Evolutionary conservation across 2,888 invertebrate species (phyloP), one percentile per base, ranked within the genome.

Genomic region (Tribolium freemani): DNA sequence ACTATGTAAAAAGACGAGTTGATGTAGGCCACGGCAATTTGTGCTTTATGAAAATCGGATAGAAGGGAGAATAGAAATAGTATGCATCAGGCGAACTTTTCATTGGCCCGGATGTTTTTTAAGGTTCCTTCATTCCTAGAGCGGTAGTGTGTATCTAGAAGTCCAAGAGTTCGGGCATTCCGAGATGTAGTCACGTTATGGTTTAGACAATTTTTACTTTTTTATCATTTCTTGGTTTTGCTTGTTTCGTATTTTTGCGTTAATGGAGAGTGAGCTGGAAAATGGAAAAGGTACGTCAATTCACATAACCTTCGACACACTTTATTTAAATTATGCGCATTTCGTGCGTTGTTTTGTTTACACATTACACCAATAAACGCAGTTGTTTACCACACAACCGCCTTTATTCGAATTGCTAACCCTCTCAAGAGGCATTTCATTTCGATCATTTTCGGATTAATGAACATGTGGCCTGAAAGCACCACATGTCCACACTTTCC

Each of bases 101-200:
- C 81, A 84, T 84, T 84, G 84, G 84, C 81, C 82, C 82, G 80
- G 78, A 81, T 79, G 78, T 82, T 83, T 83, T 83, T 84, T 82
- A 83, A 83, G 83, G 82, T 83, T 82, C 80, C 80, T 81, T 79
- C 80, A 78, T 79, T 80, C 78, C 78, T 80, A 81, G 82, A 81
- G 81, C 81, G 79, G 77, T 82, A 83, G 83, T 82, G 78, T 79
- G 79, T 73, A 79, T 80, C 80, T 78, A 82, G 80, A 80, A 80
- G 82, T 79, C 81, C 79, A 78, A 78, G 81, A 77, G 81, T 76
- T 77, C 78, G 82, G 80, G 77, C 76, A 64, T 30, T 67, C 71
- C 77, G 79, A 77, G 75, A 81, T 79, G 80, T 80, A 78, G 77
- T 71, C 74, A 72, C 64, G 73, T 74, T 74, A 71, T 67, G 61